A percentile compares a stretch with the other conserved stretches of the same genome.
These are phyloP conservation scores for Diplolepis rosae DNA, from an alignment of 2,888 invertebrate species.

Conservation along the genomic window DNA sequence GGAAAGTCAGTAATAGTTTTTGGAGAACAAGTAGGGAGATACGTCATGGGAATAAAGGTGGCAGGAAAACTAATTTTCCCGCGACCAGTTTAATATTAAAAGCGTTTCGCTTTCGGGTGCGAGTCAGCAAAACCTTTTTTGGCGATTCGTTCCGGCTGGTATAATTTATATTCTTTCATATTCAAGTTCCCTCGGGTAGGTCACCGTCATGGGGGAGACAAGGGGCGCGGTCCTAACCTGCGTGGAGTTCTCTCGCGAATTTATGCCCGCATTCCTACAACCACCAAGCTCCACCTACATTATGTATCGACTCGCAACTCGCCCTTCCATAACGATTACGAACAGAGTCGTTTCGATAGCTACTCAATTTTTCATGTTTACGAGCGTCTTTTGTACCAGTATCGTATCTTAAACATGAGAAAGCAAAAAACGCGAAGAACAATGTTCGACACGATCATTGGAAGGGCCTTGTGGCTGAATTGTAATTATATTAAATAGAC, in stretches of 20 bases:
- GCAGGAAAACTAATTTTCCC: conserved; percentile 63
- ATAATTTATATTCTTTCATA: conserved; percentile 70
- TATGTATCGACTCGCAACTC: conserved; percentile 39
- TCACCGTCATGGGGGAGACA: conserved; percentile 35
- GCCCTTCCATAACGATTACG: conserved; percentile 34
- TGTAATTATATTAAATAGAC: not conserved
- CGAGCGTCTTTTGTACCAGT: not conserved
- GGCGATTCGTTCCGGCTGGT: conserved; percentile 59
- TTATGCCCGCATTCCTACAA: conserved; percentile 39
- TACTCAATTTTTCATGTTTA: conserved; percentile 22
- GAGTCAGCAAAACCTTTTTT: conserved; percentile 60
- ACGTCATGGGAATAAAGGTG: conserved; percentile 44
- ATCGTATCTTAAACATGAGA: not conserved
- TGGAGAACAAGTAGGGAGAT: conserved; percentile 40
- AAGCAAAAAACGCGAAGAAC: not conserved
- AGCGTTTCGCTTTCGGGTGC: conserved; percentile 48
- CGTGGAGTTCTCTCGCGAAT: conserved; percentile 33
- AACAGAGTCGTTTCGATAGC: not conserved
- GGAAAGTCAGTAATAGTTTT: conserved; percentile 29
- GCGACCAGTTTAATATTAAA: conserved; percentile 57
- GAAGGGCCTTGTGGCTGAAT: not conserved
- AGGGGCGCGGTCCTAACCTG: conserved; percentile 33
- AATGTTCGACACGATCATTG: not conserved
- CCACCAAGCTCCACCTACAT: conserved; percentile 39
- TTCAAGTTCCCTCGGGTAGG: conserved; percentile 51